These are phyloP conservation scores for Macquaria ambigua DNA, from an alignment of 2,113 vertebrate genomes.

Conservation along the genomic window DNA sequence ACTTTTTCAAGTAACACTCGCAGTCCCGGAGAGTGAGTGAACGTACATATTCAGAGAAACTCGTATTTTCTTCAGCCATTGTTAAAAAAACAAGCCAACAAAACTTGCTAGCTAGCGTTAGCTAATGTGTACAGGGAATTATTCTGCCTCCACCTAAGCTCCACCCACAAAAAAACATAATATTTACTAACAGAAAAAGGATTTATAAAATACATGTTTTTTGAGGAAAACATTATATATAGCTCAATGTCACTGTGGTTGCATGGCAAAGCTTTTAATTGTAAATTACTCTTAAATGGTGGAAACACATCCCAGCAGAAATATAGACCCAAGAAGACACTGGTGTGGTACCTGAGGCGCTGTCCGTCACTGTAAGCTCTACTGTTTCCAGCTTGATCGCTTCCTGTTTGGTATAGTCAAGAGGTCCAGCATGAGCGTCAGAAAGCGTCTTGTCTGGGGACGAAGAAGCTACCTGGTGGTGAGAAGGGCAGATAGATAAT, in stretches of 20 bases:
- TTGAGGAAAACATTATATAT: no score
- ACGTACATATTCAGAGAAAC: no score
- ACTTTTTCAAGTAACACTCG: no score
- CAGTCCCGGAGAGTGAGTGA: no score
- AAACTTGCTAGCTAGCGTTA: no score
- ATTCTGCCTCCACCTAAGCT: no score
- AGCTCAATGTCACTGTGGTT: not conserved
- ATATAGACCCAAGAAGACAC: not conserved
- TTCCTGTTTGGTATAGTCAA: constrained; percentile 53
- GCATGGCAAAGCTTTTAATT: not conserved
- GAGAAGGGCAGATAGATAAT: not conserved
- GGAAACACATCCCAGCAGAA: not conserved
- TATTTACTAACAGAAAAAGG: no score
- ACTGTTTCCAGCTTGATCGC: constrained; percentile 57
- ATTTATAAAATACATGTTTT: no score
- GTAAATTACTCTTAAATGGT: not conserved
- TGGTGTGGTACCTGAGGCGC: constrained; percentile 74
- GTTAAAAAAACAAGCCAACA: no score
- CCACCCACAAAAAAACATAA: no score
- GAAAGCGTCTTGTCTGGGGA: constrained; percentile 29
- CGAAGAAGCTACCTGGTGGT: constrained; percentile 41
- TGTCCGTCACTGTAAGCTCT: constrained; percentile 81
- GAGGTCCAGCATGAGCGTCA: not conserved
- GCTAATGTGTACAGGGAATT: no score
- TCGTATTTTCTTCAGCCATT: no score